phyloP scores from a whole-genome alignment of 2,888 invertebrate genomes.

The Rhabditoides inermis region DNA sequence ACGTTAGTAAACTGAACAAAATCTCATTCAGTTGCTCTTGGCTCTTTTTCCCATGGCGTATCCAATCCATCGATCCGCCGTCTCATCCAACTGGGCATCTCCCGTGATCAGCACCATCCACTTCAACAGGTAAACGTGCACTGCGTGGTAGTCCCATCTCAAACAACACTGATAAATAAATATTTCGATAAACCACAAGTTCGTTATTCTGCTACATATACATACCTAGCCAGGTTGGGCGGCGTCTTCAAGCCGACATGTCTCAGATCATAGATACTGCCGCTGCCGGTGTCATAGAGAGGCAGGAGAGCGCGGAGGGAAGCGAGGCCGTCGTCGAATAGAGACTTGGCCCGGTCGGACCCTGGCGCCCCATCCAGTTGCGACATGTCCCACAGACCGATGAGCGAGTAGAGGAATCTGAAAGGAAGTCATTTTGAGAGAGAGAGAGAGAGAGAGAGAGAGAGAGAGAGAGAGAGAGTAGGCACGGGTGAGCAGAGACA shows the following conservation, averaged over 20 bases:
- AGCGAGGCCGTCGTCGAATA: conserved; percentile 29
- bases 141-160: conserved; percentile 91
- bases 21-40: conserved; percentile 38
- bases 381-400: conserved; percentile 87
- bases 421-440: no score
- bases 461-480: conserved; percentile 77
- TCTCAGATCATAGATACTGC: conserved; percentile 87
- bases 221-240: conserved; percentile 74
- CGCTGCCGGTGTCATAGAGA: conserved; percentile 86
- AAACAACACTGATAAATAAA: not conserved
- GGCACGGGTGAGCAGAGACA: conserved; percentile 85
- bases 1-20: no score
- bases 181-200: not conserved
- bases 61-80: conserved; percentile 44
- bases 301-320: conserved; percentile 65
- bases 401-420: conserved; percentile 89
- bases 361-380: conserved; percentile 4
- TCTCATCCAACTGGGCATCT: conserved; percentile 44
- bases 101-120: conserved; percentile 74
- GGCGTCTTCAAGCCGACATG: conserved; percentile 76
- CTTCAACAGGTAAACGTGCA: conserved; percentile 81
- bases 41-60: conserved; percentile 46
- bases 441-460: no score
- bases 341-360: no score
- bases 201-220: no score